Evolutionary conservation across 2,888 invertebrate species (phyloP), one percentile per base, ranked within the genome.

Genomic region (Epinotia demarniana): DNA sequence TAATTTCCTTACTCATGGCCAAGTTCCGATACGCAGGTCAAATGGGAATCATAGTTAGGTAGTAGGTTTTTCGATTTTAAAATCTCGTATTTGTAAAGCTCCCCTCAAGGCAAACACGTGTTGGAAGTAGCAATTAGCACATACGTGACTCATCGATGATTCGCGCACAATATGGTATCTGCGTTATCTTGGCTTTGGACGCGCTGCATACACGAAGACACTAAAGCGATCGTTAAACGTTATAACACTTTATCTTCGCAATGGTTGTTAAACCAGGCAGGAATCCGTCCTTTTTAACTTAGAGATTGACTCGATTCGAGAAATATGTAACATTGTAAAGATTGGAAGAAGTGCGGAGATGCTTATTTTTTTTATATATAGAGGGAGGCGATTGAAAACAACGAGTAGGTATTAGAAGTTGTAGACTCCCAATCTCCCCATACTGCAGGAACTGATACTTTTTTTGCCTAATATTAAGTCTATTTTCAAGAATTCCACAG

Each of bases 41-140:
- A 8, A 53, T 53, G 53, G n/a, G 53, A 53, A 53, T 53, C 53
- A n/a, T n/a, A 13, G 53, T 53, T 23, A 13, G 53, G n/a, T 23
- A 33, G 23, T 66, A 11, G 16, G 49, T 64, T 64, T 49, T 66
- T 53, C 23, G 8, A 27, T 53, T 27, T 27, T 11, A 66, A 87
- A 86, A 77, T 78, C 79, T 75, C 81, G 82, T 86, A 86, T 87
- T 87, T 84, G 83, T 83, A 87, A 83, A 79, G 80, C 82, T 81
- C 79, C 80, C 83, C 67, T 85, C 87, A 86, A 89, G 86, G 86
- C 84, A 81, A 88, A 83, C 90, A 89, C 90, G 90, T 90, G 87
- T 81, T 71, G 23, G 61, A 62, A 67, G 72, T 72, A 75, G 71
- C 66, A 76, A 76, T 89, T 88, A 86, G 83, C 81, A 80, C 79